A percentile compares a stretch with the other conserved stretches of the same genome.
Conservation (phyloP, 2,113 vertebrate species). For the Cyrtonyx montezumae region DNA sequence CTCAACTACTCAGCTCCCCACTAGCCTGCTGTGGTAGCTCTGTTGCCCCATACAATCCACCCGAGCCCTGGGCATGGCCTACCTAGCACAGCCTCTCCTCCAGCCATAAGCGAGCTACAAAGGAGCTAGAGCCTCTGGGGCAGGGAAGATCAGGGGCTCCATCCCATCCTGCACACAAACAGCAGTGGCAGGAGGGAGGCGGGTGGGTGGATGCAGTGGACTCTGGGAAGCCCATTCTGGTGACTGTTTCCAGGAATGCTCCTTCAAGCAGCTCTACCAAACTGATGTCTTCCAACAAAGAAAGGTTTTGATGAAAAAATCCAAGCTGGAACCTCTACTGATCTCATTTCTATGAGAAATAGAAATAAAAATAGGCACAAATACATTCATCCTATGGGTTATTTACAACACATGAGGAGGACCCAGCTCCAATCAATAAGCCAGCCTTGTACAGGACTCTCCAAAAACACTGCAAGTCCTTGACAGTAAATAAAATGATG, state of each 20-base stretch:
- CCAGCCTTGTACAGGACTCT: neutral
- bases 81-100: neutral
- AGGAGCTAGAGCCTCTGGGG: neutral
- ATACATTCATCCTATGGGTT: neutral
- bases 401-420: neutral
- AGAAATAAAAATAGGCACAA: no score
- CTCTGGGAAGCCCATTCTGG: neutral
- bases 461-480: neutral
- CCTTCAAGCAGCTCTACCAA: neutral
- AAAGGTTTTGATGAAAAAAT: neutral
- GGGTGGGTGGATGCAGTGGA: neutral
- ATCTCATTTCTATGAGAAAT: rapidly evolving
- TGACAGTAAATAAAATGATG: neutral
- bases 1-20: rapidly evolving
- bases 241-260: neutral
- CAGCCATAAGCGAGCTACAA: rapidly evolving
- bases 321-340: neutral
- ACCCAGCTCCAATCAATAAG: rapidly evolving
- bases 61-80: neutral
- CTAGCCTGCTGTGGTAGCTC: neutral
- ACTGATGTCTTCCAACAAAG: neutral
- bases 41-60: neutral
- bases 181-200: rapidly evolving
- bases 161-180: neutral
- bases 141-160: neutral